Evolutionary conservation across 2,797 vertebrate genomes (phyloP).

Genomic region (Tapirus indicus): DNA sequence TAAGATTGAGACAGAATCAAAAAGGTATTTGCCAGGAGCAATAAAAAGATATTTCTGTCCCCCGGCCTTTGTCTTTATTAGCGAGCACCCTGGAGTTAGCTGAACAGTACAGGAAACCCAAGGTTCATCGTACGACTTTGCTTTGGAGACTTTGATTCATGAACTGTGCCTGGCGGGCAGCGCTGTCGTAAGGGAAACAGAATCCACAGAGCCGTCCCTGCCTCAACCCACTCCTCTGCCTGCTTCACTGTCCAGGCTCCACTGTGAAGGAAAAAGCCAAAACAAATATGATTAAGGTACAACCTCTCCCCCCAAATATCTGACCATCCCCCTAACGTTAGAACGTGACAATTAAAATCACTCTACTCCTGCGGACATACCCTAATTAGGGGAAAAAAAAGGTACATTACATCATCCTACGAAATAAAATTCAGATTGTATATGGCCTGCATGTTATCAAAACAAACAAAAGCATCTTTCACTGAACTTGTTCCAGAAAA

Average conservation of each 20-base stretch:
- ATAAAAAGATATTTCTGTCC: constrained; percentile 24
- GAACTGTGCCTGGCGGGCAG: background rate
- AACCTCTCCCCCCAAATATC: background rate
- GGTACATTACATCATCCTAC: background rate
- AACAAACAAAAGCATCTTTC: background rate
- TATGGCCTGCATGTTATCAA: background rate
- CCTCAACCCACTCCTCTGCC: fast-evolving
- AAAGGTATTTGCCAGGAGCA: constrained; percentile 45
- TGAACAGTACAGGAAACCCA: background rate
- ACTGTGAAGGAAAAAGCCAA: background rate
- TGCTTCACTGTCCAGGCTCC: background rate
- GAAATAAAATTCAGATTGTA: background rate
- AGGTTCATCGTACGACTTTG: background rate
- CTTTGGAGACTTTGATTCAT: background rate
- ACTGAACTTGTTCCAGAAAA: background rate
- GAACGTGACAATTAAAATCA: background rate
- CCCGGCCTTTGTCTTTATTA: constrained; percentile 46
- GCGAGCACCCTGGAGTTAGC: background rate
- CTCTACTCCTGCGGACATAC: background rate
- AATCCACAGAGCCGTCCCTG: fast-evolving
- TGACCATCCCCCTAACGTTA: no score
- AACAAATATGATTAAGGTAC: background rate
- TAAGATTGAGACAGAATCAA: constrained; percentile 47
- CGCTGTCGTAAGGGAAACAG: background rate
- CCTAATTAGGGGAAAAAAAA: background rate